These are phyloP conservation scores for Adelosebastes latens DNA, from an alignment of 2,797 vertebrate species.

Conservation along the genomic window DNA sequence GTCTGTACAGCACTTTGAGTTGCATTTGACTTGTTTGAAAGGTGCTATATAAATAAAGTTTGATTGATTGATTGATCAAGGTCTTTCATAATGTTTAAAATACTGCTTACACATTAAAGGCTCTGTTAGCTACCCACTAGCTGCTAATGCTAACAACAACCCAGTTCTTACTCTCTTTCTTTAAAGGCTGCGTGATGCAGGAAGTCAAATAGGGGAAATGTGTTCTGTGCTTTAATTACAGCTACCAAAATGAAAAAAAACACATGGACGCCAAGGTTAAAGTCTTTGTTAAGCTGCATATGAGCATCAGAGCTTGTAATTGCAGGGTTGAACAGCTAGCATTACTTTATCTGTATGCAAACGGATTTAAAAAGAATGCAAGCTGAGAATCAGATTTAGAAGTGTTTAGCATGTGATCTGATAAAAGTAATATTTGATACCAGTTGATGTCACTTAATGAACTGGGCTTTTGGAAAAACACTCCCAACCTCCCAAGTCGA, in stretches of 20 bases:
- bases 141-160: not conserved
- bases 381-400: not conserved
- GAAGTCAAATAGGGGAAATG: not conserved
- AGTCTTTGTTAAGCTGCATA: conserved; percentile 9
- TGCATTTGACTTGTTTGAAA: no score
- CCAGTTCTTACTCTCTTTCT: not conserved
- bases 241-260: not conserved
- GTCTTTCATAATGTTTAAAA: not conserved
- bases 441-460: not conserved
- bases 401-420: not conserved
- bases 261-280: not conserved
- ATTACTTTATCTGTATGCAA: not conserved
- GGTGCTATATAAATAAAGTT: no score
- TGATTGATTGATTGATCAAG: not conserved
- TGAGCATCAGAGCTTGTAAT: conserved; percentile 11
- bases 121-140: no score
- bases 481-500: not conserved
- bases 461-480: not conserved
- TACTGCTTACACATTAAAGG: not conserved
- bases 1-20: no score
- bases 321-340: not conserved
- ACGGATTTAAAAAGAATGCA: not conserved
- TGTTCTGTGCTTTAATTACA: not conserved
- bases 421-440: not conserved
- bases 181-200: not conserved